Evolutionary conservation across 1,140 invertebrate species (phyloP).

Genomic region (Ceratina calcarata): DNA sequence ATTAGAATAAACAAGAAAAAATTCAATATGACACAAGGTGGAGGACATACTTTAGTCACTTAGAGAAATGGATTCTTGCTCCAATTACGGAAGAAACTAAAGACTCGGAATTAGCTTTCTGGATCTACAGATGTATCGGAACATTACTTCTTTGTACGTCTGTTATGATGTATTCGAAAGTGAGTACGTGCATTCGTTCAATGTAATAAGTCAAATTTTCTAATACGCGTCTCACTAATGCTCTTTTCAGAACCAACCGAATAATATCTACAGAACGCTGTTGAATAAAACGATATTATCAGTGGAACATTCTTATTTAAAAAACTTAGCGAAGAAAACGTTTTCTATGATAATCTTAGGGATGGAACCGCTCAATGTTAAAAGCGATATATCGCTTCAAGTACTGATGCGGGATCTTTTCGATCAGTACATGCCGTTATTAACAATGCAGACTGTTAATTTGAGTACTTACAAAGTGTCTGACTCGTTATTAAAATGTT

Average conservation of each 20-base stretch:
- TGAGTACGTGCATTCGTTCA: constrained; percentile 29
- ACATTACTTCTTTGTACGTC: constrained; percentile 72
- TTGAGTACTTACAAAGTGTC: constrained; percentile 64
- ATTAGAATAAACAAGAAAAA: constrained; percentile 51
- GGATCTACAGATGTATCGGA: constrained; percentile 75
- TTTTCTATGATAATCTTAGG: constrained; percentile 76
- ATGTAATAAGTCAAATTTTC: constrained; percentile 22
- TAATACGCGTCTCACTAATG: constrained; percentile 21
- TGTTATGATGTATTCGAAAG: constrained; percentile 71
- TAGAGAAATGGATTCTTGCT: constrained; percentile 75
- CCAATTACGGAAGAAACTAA: constrained; percentile 73
- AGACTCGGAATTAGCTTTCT: constrained; percentile 66
- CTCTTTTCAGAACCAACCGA: constrained; percentile 70
- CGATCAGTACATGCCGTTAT: constrained; percentile 73
- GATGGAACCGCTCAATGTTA: constrained; percentile 70
- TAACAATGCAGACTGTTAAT: constrained; percentile 63
- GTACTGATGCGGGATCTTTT: constrained; percentile 71
- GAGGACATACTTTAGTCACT: constrained; percentile 69
- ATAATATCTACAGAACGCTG: constrained; percentile 69
- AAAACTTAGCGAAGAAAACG: constrained; percentile 69
- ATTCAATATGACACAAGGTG: constrained; percentile 63
- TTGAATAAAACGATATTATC: constrained; percentile 71
- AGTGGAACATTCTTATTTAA: constrained; percentile 64
- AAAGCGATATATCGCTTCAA: constrained; percentile 71
- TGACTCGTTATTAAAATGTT: constrained; percentile 71